Base-by-base conservation (phyloP, 2,888 invertebrate species). In the Xanthorhoe designata region DNA sequence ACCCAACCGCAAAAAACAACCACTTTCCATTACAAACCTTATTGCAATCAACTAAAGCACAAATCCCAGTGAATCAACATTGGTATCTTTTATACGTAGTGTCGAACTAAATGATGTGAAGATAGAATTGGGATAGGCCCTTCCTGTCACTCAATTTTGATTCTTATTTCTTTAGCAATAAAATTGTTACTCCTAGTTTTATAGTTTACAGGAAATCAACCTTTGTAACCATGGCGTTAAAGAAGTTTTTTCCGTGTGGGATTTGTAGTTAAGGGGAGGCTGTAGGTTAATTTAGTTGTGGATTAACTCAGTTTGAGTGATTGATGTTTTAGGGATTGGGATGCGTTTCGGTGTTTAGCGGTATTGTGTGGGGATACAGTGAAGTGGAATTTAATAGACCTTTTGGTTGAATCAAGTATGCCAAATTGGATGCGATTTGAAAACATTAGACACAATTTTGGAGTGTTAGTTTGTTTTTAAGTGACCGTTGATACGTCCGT, bases 281-380 rank as follows among this genome's bases (percentile, higher is more conserved):
- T 78, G 81, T 81, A 85, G 89, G 91, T 90, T 91, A 92, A 92
- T 92, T 91, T 91, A 89, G 92, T 91, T 91, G 88, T 80, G 88
- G 90, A 91, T 91, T 89, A 91, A 90, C 86, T 89, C 84, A 81
- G 87, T 89, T 87, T 87, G 89, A 89, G 86, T 90, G 91, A 92
- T 90, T 89, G 91, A 91, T 91, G 91, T 89, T 88, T 89, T 86
- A 86, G 86, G 85, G 78, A 69, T 79, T 74, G 49, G 51, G 77
- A 83, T 82, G 83, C 75, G 78, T 81, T 78, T 76, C 73, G 74
- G 75, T 75, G 77, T 75, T 79, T 78, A 79, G 78, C 76, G 78
- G 74, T 75, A 79, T 79, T 82, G 79, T 80, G 76, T 67, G 66
- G 67, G 64, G 59, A 66, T 64, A 52, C 35, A 49, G 47, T 52